Evolutionary conservation across 2,888 invertebrate genomes (phyloP).

Genomic region (Trimorus sp.): DNA sequence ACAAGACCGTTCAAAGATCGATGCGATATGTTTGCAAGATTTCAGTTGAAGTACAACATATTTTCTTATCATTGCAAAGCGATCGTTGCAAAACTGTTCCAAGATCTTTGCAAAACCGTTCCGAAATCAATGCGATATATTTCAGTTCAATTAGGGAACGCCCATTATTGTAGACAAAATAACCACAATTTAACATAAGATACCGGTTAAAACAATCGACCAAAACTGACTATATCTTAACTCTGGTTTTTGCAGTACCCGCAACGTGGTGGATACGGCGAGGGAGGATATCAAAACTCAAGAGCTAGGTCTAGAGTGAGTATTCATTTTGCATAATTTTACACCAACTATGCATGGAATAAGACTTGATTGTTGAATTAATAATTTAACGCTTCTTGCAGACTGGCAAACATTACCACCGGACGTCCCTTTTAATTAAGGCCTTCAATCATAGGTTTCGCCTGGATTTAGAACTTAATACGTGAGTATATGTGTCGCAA

Average conservation of each 20-base stretch:
- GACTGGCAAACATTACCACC: slow-evolving; percentile 96
- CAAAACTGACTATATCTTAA: not conserved
- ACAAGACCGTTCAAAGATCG: no score
- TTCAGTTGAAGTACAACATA: no score
- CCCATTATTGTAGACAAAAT: no score
- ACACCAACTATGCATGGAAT: slow-evolving; percentile 21
- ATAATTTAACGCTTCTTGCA: slow-evolving; percentile 83
- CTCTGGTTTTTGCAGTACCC: slow-evolving; percentile 72
- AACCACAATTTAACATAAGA: no score
- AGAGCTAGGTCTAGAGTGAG: slow-evolving; percentile 84
- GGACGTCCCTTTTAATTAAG: slow-evolving; percentile 97
- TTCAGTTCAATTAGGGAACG: no score
- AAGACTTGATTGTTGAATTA: slow-evolving; percentile 32
- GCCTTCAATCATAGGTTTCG: slow-evolving; percentile 98
- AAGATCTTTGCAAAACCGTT: no score
- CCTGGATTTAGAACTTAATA: slow-evolving; percentile 97
- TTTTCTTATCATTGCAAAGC: no score
- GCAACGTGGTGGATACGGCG: slow-evolving; percentile 80
- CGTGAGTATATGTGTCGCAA: slow-evolving; percentile 86
- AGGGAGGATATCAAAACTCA: slow-evolving; percentile 82
- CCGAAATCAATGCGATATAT: no score
- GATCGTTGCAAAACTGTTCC: no score
- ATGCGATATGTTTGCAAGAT: no score
- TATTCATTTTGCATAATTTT: slow-evolving; percentile 63
- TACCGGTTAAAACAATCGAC: slow-evolving; percentile 9